Evolutionary conservation across 2,113 vertebrate species (phyloP).

Genomic region (Meles meles): DNA sequence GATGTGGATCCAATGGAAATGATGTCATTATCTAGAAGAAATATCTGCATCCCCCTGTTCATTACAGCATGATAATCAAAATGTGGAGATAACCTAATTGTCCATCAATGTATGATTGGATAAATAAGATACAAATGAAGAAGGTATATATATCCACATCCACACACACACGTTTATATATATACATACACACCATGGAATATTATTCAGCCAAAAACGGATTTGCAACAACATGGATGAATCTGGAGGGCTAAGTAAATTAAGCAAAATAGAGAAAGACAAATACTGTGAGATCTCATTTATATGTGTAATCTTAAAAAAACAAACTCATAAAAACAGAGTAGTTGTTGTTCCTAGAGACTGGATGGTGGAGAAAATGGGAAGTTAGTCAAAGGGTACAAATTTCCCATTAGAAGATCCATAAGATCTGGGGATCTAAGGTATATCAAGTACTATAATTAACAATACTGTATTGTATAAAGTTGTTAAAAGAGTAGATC

Average conservation of each 20-base stretch:
- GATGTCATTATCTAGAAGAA: neutral
- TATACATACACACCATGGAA: neutral
- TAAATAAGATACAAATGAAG: neutral
- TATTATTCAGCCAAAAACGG: neutral
- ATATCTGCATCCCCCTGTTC: neutral
- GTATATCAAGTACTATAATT: neutral
- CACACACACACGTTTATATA: neutral
- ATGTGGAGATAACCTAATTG: neutral
- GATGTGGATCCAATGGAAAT: neutral
- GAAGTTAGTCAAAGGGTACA: neutral
- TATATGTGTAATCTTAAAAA: neutral
- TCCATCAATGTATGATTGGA: neutral
- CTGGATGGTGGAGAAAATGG: neutral
- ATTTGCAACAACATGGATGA: neutral
- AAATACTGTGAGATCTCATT: neutral
- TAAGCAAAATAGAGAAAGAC: neutral
- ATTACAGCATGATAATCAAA: neutral
- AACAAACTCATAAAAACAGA: neutral
- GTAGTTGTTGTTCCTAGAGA: neutral
- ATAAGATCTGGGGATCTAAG: neutral
- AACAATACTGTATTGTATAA: neutral
- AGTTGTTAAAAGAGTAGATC: neutral
- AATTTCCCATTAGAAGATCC: neutral
- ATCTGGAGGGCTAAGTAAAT: neutral
- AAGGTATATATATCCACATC: neutral